A percentile compares a stretch with the other conserved stretches of the same genome.
Evolutionary conservation across 2,797 vertebrate genomes (phyloP).

Genomic region (Ammospiza maritima): DNA sequence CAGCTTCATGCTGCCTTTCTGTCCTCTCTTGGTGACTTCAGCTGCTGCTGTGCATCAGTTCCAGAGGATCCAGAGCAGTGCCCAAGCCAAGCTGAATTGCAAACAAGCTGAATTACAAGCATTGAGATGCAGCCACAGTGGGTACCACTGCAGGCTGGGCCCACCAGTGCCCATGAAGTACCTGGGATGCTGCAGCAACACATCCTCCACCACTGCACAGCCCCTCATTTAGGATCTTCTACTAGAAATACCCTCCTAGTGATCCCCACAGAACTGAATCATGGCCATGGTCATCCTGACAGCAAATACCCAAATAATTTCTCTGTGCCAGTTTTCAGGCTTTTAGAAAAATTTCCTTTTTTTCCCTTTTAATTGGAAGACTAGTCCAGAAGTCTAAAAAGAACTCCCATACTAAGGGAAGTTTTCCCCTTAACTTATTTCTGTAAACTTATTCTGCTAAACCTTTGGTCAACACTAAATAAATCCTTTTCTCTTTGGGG

Average conservation of each 20-base stretch:
- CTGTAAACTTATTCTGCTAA: not conserved
- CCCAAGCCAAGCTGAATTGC: not conserved
- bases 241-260: not conserved
- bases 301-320: not conserved
- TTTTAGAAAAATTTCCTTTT: not conserved
- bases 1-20: not conserved
- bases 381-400: not conserved
- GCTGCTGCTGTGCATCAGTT: not conserved
- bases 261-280: not conserved
- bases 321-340: not conserved
- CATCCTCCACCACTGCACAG: not conserved
- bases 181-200: not conserved
- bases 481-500: slow-evolving; percentile 22
- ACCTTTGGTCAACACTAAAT: not conserved
- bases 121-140: not conserved
- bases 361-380: not conserved
- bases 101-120: not conserved
- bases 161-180: not conserved
- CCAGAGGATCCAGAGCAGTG: not conserved
- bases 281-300: not conserved
- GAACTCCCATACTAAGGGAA: not conserved
- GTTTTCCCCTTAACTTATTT: not conserved
- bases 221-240: not conserved
- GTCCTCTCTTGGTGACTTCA: not conserved
- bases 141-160: not conserved